Evolutionary conservation across 2,888 invertebrate species (phyloP).

Genomic region (Keiferia lycopersicella): DNA sequence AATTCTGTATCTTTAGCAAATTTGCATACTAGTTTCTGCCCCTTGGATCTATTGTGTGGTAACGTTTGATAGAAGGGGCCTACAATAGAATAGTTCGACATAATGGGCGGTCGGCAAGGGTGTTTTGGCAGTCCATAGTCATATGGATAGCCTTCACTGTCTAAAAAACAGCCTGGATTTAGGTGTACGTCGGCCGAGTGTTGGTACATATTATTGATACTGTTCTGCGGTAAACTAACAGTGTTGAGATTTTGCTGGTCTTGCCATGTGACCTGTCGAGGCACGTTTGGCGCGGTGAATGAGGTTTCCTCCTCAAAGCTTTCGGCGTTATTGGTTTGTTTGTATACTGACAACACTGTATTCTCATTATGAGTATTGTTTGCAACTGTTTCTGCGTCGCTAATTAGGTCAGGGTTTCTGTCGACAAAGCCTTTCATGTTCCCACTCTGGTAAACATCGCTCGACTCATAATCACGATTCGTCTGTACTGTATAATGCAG

Average conservation of each 20-base stretch:
- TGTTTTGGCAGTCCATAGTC: constrained; percentile 89
- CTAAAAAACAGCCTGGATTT: constrained; percentile 88
- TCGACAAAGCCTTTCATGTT: constrained; percentile 81
- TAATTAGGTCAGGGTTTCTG: constrained; percentile 90
- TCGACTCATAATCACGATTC: constrained; percentile 81
- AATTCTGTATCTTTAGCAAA: constrained; percentile 77
- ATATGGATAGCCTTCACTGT: constrained; percentile 89
- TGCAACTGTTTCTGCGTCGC: constrained; percentile 85
- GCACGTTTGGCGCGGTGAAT: constrained; percentile 65
- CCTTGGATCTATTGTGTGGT: constrained; percentile 86
- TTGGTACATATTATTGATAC: constrained; percentile 78
- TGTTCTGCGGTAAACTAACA: constrained; percentile 77
- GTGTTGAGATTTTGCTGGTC: constrained; percentile 69
- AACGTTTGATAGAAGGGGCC: constrained; percentile 87
- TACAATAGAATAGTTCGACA: constrained; percentile 70
- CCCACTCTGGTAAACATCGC: constrained; percentile 72
- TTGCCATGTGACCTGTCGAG: constrained; percentile 81
- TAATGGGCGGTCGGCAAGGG: constrained; percentile 69
- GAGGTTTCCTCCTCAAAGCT: constrained; percentile 72
- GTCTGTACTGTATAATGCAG: constrained; percentile 75
- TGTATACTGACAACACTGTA: constrained; percentile 71
- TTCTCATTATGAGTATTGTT: constrained; percentile 75
- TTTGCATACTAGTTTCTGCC: constrained; percentile 74
- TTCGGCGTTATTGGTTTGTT: constrained; percentile 63
- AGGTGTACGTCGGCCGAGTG: constrained; percentile 88